Evolutionary conservation across 2,797 vertebrate species (phyloP), one percentile per base, ranked within the genome.

Genomic region (Macroramphosus scolopax): DNA sequence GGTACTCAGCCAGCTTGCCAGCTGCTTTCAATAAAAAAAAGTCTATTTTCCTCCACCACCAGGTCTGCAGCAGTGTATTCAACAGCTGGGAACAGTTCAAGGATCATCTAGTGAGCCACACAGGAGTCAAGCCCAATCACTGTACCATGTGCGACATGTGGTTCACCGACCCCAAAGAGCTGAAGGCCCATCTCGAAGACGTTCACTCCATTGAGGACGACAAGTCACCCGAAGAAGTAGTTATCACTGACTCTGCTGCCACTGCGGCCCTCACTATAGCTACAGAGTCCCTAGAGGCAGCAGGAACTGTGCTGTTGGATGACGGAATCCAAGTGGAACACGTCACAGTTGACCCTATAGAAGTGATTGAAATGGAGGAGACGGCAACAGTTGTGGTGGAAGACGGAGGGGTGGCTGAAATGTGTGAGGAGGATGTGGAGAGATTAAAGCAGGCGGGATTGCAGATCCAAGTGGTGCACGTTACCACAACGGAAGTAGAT

Each of bases 31-130:
- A 26, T 6, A 22, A 22, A 22, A 22, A 22, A 22, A 22, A 5
- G 5, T 12, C 17, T 12, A 8, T 33, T 8, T 40, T 17, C 47
- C 13, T 22, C 6, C 8, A 24, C 33, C 79, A 9, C 54, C 48
- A 99, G 97, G 96, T 98, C 43, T 99, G 97, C 82, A 94, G 91
- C 80, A 96, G 95, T 16, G 91, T 97, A n/a, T 98, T 98, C 79
- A 97, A 97, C 83, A 94, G 94, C 84, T 99, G 97, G 96, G 97
- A 99, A 77, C 94, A 97, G 57, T 98, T 98, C 54, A 99, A 99
- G 84, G 92, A 96, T 76, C 96, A 99, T 50, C 91, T 99, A 68
- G 94, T 95, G 49, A 93, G 93, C 80, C 97, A 98, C 82, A 98
- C 95, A 0, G 95, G 97, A 28, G 94, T 91, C 63, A 98, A 98